Evolutionary conservation across 2,888 invertebrate species (phyloP).

Genomic region (Drosophila prolongata): DNA sequence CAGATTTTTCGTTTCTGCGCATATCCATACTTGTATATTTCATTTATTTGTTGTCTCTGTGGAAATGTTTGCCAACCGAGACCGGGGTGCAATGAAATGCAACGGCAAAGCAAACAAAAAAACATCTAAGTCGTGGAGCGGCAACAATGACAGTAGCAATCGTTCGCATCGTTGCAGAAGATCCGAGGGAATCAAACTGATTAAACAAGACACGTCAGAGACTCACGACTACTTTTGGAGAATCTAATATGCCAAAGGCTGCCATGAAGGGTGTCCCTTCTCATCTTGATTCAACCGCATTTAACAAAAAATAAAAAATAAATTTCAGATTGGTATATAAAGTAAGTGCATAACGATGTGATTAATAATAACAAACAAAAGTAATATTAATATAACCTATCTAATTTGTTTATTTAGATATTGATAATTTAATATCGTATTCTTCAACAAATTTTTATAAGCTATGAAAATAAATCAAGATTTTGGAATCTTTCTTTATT

Average conservation of each 20-base stretch:
- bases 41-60: slow-evolving; percentile 9
- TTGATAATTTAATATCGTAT: no score
- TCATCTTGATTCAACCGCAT: no score
- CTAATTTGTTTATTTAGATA: no score
- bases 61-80: slow-evolving; percentile 36
- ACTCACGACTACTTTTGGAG: slow-evolving; percentile 7
- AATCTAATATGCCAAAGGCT: slow-evolving; percentile 4
- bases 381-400: no score
- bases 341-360: no score
- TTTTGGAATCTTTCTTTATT: no score
- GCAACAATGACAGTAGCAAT: slow-evolving; percentile 30
- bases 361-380: no score
- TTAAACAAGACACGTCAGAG: slow-evolving; percentile 13
- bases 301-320: no score
- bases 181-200: slow-evolving; percentile 15
- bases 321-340: no score
- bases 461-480: no score
- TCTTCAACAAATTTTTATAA: no score
- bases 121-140: slow-evolving; percentile 15
- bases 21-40: not conserved
- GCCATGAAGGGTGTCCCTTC: not conserved
- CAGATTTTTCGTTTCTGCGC: slow-evolving; percentile 30
- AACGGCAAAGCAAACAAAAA: slow-evolving; percentile 36
- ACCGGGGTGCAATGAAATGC: slow-evolving; percentile 56
- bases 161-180: slow-evolving; percentile 22